Percentiles rank a stretch among this genome's conserved stretches.
Conservation (phyloP, 2,113 vertebrate genomes). For the Myiagra hebetior region DNA sequence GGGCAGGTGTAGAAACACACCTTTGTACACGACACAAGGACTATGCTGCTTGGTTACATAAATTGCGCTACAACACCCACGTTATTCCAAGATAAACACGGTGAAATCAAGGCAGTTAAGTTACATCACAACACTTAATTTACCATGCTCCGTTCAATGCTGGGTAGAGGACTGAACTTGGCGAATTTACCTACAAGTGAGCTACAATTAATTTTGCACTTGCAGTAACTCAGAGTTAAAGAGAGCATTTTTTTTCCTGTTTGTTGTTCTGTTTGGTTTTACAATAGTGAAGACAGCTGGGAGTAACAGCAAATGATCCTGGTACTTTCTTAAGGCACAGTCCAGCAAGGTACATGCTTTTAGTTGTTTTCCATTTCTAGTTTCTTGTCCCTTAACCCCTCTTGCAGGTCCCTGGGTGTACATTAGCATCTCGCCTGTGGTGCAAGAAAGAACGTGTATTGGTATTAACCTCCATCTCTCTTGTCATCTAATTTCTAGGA, state of each 20-base stretch:
- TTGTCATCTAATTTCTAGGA: background rate
- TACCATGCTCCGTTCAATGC: background rate
- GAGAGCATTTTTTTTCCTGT: background rate
- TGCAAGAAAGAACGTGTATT: background rate
- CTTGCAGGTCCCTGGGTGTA: background rate
- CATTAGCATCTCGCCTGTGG: background rate
- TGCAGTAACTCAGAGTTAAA: background rate
- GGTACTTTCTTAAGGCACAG: background rate
- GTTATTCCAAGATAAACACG: background rate
- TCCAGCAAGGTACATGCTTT: background rate
- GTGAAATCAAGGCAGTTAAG: background rate
- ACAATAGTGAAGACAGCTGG: background rate
- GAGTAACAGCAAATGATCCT: background rate
- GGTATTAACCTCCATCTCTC: background rate
- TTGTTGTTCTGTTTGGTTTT: background rate
- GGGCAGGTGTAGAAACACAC: background rate
- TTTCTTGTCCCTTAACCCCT: background rate
- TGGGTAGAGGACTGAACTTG: background rate
- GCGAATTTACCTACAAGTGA: background rate
- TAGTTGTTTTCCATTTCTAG: background rate
- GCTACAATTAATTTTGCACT: background rate
- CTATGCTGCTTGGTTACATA: background rate
- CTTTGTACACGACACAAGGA: background rate
- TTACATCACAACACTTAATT: background rate
- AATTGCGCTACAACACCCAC: accelerated